Percentiles rank a stretch among this genome's conserved stretches.
phyloP scores from a whole-genome alignment of 1,140 invertebrate species.

The Aphidius ervi region DNA sequence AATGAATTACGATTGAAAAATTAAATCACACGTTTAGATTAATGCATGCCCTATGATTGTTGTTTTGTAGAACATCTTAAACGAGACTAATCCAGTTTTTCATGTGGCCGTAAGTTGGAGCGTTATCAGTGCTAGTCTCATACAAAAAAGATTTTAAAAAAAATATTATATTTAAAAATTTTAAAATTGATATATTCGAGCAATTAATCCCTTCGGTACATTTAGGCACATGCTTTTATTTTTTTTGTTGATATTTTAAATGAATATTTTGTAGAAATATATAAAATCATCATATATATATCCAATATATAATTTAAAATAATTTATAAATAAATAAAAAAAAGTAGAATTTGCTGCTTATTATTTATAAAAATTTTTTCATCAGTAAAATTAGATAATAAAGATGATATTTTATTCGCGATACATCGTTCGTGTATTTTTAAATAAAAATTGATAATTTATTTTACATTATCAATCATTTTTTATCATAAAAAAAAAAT shows the following conservation, averaged over 20 bases:
- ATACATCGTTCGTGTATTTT: not conserved
- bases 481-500: not conserved
- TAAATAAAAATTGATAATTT: not conserved
- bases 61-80: slow-evolving; percentile 55
- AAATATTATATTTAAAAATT: too few species aligned
- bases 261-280: too few species aligned
- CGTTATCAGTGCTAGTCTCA: slow-evolving; percentile 40
- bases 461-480: not conserved
- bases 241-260: too few species aligned
- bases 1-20: slow-evolving; percentile 16
- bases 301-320: not conserved
- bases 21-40: slow-evolving; percentile 33
- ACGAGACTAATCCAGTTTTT: slow-evolving; percentile 55
- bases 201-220: too few species aligned
- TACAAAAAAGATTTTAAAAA: too few species aligned
- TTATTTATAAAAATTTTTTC: slow-evolving; percentile 7
- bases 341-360: not conserved
- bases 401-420: not conserved
- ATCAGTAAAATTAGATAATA: not conserved
- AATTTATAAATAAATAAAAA: not conserved
- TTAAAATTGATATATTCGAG: too few species aligned
- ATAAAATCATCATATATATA: too few species aligned
- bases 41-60: slow-evolving; percentile 44
- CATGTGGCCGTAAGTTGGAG: slow-evolving; percentile 53
- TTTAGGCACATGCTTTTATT: too few species aligned